Evolutionary conservation across 2,797 vertebrate species (phyloP).

Genomic region (Neomorphus geoffroyi): DNA sequence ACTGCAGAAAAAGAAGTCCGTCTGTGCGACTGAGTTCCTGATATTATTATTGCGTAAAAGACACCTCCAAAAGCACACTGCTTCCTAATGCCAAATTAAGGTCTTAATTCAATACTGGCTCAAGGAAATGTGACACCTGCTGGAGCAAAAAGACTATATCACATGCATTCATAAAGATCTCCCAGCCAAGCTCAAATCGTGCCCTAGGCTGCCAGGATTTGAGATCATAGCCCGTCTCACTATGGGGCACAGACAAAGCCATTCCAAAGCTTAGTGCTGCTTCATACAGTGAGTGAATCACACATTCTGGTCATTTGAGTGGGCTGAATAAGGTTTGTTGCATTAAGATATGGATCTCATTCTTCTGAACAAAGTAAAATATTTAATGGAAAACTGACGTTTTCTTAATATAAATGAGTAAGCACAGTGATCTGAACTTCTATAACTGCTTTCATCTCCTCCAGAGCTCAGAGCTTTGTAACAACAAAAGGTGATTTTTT

Average conservation of each 20-base stretch:
- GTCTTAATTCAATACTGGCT: not conserved
- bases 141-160: not conserved
- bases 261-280: not conserved
- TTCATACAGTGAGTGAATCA: not conserved
- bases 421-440: slow-evolving; percentile 26
- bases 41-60: not conserved
- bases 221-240: not conserved
- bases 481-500: not conserved
- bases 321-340: not conserved
- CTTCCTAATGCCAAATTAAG: not conserved
- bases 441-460: not conserved
- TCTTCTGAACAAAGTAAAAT: slow-evolving; percentile 22
- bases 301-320: not conserved
- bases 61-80: not conserved
- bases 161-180: not conserved
- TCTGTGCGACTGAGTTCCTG: not conserved
- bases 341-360: not conserved
- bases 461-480: slow-evolving; percentile 6
- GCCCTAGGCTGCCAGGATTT: not conserved
- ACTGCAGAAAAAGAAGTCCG: fast-evolving
- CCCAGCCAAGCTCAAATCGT: not conserved
- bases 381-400: not conserved
- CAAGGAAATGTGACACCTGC: not conserved
- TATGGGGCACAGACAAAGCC: not conserved
- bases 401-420: slow-evolving; percentile 33